phyloP scores from a whole-genome alignment of 2,888 invertebrate species.

The Oxycera nigricornis region DNA sequence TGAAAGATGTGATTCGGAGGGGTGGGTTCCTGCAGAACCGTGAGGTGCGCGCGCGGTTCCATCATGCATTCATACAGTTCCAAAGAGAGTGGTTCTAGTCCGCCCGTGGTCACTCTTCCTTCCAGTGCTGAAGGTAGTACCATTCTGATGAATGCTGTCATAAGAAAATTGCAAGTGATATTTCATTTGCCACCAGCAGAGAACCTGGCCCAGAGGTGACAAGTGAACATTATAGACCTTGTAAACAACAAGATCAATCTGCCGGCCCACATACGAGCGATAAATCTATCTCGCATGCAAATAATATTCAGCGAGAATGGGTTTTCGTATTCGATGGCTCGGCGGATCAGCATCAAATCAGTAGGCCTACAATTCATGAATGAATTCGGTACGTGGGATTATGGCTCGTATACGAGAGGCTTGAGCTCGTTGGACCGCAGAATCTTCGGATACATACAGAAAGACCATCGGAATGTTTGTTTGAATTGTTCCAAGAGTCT shows the following conservation, averaged over 20 bases:
- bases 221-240: slow-evolving; percentile 35
- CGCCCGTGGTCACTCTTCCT: background rate
- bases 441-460: too few relatives aligned
- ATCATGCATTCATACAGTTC: slow-evolving; percentile 8
- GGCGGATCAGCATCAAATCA: slow-evolving; percentile 19
- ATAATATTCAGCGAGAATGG: slow-evolving; percentile 22
- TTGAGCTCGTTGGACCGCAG: too few relatives aligned
- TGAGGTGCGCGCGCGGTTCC: background rate
- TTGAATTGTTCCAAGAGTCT: too few relatives aligned
- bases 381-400: background rate
- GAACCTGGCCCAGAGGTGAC: slow-evolving; percentile 17
- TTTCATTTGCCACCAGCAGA: slow-evolving; percentile 21
- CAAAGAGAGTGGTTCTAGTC: background rate
- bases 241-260: slow-evolving; percentile 33
- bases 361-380: slow-evolving; percentile 28
- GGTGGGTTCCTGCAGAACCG: background rate
- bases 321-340: slow-evolving; percentile 15
- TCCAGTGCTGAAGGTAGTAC: background rate
- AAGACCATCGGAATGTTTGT: too few relatives aligned
- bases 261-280: slow-evolving; percentile 18
- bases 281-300: slow-evolving; percentile 34
- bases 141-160: slow-evolving; percentile 31
- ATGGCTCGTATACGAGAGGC: background rate
- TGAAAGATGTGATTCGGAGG: slow-evolving; percentile 4
- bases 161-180: slow-evolving; percentile 29